Base-by-base conservation (phyloP, 1,140 invertebrate species). In the Trigoniulus corallinus region DNA sequence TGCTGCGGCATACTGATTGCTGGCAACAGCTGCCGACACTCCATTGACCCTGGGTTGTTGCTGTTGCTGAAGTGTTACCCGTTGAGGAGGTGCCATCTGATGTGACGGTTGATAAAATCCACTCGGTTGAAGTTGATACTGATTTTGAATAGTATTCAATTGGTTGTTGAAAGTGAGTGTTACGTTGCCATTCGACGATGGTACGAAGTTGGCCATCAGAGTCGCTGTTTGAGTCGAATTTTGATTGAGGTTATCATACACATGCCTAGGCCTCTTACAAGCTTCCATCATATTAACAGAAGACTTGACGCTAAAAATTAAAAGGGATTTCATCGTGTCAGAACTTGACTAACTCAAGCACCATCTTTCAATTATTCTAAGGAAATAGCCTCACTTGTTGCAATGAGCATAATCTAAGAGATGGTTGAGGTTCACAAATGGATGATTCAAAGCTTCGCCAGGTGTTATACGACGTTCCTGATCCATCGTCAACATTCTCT, bases 231-330 rank as follows among this genome's bases (percentile, higher is more conserved):
- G 53, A 34, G 39, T 47, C 13, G 47, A 42, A 24, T 49, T 53
- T 20, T 55, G 46, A 18, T 24, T 42, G 40, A 54, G 47, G 56
- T 62, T 56, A 29, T 57, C 48, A 40, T 54, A 51, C 47, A 54
- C 52, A 22, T 53, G 41, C 18, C 50, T 48, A 39, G 40, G 34
- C 47, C 61, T 46, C 13, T 64, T 57, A 58, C 81, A 80, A 57
- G 91, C 84, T 73, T 93, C 88, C 88, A 93, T 94, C 88, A 93
- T 92, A 66, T 92, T 87, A 21, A 91, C 87, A 54, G 85, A 89
- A 2, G 86, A 84, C 68, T 93, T 92, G 1, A 93, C 88, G 68
- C 58, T 61, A 44, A 23, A 55, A 24, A 34, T 15, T 7, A 15
- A 34, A 34, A 34, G 29, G 15, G n/a, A n/a, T n/a, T n/a, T n/a